Evolutionary conservation across 2,888 invertebrate species (phyloP).

Genomic region (Elegia similella): DNA sequence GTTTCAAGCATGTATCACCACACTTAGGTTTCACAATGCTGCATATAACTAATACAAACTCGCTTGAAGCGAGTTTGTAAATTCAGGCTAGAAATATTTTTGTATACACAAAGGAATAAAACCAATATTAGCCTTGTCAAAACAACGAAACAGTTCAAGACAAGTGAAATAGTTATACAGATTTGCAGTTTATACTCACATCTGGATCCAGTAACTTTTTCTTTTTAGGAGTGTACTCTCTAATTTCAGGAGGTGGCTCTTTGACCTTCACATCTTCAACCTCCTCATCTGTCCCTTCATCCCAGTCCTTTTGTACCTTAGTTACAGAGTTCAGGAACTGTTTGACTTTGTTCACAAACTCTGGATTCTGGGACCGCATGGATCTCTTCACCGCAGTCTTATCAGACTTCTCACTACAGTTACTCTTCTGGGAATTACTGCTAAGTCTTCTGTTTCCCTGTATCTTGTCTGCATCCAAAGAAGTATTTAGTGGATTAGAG

Average conservation of each 20-base stretch:
- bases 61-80: no score
- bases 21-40: no score
- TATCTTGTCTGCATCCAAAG: constrained; percentile 58
- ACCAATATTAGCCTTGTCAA: no score
- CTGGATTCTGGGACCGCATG: constrained; percentile 84
- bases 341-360: constrained; percentile 83
- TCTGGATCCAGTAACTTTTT: constrained; percentile 37
- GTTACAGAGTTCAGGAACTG: constrained; percentile 81
- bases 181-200: constrained; percentile 19
- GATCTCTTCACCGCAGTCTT: constrained; percentile 63
- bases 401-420: constrained; percentile 63
- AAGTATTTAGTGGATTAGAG: constrained; percentile 62
- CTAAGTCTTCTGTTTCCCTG: constrained; percentile 54
- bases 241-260: constrained; percentile 35
- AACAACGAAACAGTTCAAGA: no score
- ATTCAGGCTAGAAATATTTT: no score
- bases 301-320: constrained; percentile 52
- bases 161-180: no score
- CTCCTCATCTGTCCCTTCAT: constrained; percentile 50
- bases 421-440: constrained; percentile 60
- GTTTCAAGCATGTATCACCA: no score
- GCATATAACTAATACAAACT: no score
- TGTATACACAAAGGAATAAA: no score
- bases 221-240: constrained; percentile 38
- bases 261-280: constrained; percentile 40